Evolutionary conservation across 2,888 invertebrate species (phyloP), one percentile per base, ranked within the genome.

Genomic region (Oscheius onirici): DNA sequence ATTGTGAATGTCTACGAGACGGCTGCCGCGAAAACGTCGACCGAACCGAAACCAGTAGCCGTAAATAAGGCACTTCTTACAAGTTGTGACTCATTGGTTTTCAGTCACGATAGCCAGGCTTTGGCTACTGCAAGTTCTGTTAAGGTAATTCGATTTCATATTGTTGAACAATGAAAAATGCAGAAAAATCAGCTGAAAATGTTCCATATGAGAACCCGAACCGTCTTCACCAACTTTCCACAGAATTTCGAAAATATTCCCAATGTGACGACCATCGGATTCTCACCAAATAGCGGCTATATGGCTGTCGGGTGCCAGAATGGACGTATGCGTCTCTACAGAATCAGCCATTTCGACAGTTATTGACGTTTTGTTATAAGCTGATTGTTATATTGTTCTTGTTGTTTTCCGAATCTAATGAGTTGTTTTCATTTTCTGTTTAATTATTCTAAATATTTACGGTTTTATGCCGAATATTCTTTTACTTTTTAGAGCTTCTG

Each of bases 191-290:
- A 79, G 34, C 34, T 79, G 1, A 77, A 75, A 49, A 60, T 79
- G 11, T 68, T 75, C 6, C 79, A 79, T 49, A 40, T 74, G 17
- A 69, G 74, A 10, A 79, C 77, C 40, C 71, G 70, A 49, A 74
- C 79, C n/a, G 71, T 73, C 3, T 79, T 75, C 70, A 72, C 75
- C 40, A 79, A 79, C 68, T 79, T 79, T 46, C 79, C 79, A 11
- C 74, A 74, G 26, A 65, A 73, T 26, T 68, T 74, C 26, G 72
- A 69, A 26, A 63, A 70, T 41, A 52, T 79, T 13, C 66, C 71
- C 13, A 41, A 57, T 26, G 76, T 74, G 13, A 74, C 46, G 28
- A 71, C 72, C 40, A 13, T 77, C 1, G 77, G 74, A 44, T 75
- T 79, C 44, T 79, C 79, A 2, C 79, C 79, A 13, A 73, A 72